phyloP scores from a whole-genome alignment of 2,113 vertebrate genomes.

The Xiphophorus maculatus region DNA sequence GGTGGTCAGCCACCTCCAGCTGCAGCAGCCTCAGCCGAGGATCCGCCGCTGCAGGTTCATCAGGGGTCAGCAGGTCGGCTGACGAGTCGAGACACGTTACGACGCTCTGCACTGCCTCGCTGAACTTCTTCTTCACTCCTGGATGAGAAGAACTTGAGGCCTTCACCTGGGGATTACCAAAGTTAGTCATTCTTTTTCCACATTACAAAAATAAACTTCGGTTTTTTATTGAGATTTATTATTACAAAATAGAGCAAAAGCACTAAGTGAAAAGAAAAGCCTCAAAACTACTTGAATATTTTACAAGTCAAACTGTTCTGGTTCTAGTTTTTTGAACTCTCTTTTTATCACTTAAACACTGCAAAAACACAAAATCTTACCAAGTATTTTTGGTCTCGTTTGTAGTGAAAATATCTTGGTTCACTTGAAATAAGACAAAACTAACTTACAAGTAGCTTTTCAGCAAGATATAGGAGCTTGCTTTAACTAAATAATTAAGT shows the following conservation, averaged over 20 bases:
- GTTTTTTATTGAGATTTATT: too few species aligned
- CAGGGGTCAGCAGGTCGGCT: slow-evolving; percentile 73
- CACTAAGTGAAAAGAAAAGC: too few species aligned
- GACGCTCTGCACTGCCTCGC: slow-evolving; percentile 75
- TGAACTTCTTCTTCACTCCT: slow-evolving; percentile 75
- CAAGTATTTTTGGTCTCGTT: too few species aligned
- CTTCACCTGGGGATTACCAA: slow-evolving; percentile 67
- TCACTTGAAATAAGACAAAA: too few species aligned
- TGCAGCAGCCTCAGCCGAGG: slow-evolving; percentile 71
- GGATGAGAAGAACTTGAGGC: slow-evolving; percentile 57
- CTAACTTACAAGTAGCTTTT: too few species aligned
- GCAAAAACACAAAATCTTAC: too few species aligned
- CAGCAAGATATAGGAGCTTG: too few species aligned
- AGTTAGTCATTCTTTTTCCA: not conserved
- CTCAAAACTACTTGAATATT: too few species aligned
- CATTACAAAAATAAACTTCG: not conserved
- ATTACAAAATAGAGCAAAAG: too few species aligned
- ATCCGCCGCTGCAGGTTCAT: slow-evolving; percentile 64
- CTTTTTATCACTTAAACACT: not conserved
- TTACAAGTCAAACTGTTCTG: too few species aligned
- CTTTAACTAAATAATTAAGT: too few species aligned
- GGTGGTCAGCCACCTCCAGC: slow-evolving; percentile 76
- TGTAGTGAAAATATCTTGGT: too few species aligned
- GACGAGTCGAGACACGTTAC: slow-evolving; percentile 76
- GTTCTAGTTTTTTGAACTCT: not conserved